phyloP scores from a whole-genome alignment of 2,888 invertebrate genomes.

The Oligia fasciuncula region DNA sequence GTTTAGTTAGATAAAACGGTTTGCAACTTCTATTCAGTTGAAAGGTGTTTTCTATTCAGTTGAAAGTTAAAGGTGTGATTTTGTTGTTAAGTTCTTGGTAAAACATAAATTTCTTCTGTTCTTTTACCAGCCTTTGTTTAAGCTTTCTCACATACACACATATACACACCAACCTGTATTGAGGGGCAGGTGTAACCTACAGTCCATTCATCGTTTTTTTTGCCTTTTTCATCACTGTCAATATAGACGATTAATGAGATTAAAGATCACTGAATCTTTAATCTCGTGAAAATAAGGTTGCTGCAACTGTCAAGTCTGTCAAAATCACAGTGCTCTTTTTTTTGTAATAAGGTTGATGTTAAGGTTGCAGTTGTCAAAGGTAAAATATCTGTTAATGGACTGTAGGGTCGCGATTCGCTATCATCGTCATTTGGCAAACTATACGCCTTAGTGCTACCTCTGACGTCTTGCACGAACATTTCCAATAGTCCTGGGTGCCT shows the following conservation, averaged over 20 bases:
- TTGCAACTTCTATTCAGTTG: conserved; percentile 16
- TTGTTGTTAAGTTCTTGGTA: conserved; percentile 8
- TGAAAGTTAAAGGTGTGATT: neutral
- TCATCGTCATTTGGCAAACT: neutral
- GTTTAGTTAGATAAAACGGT: conserved; percentile 5
- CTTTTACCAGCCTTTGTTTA: no score
- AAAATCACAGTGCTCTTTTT: no score
- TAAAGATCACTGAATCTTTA: no score
- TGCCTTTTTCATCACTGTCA: no score
- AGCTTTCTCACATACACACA: neutral
- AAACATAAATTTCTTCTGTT: neutral
- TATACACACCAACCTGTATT: neutral
- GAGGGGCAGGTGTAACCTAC: neutral
- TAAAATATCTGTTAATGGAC: neutral
- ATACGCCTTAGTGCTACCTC: neutral
- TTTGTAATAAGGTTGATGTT: neutral
- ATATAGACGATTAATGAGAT: no score
- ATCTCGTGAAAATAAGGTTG: no score
- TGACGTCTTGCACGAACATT: neutral
- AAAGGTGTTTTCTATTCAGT: conserved; percentile 11
- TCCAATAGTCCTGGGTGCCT: neutral
- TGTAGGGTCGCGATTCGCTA: neutral
- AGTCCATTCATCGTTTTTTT: no score
- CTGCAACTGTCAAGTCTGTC: no score
- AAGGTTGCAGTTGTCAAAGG: neutral